Evolutionary conservation across 2,797 vertebrate genomes (phyloP).

Genomic region (Huso huso): DNA sequence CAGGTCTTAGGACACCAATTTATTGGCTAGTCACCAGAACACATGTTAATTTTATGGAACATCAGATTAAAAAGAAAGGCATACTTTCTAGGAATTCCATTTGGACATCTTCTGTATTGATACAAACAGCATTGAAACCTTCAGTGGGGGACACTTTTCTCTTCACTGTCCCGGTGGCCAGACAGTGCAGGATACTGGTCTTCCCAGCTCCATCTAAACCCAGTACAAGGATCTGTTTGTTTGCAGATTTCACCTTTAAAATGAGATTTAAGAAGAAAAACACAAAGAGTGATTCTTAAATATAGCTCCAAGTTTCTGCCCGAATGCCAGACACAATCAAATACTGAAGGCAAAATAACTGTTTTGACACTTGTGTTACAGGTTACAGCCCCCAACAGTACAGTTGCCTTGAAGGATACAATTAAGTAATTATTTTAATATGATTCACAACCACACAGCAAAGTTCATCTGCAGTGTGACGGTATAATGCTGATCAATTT

Average conservation of each 20-base stretch:
- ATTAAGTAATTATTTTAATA: no score
- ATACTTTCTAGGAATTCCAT: constrained; percentile 91
- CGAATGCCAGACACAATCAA: not conserved
- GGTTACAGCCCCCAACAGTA: no score
- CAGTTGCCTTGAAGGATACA: no score
- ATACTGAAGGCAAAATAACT: not conserved
- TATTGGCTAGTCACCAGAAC: no score
- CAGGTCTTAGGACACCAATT: not conserved
- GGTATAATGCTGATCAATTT: no score
- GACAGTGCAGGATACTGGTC: constrained; percentile 73
- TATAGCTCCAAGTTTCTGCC: not conserved
- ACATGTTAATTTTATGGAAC: not conserved
- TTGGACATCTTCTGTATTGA: constrained; percentile 64
- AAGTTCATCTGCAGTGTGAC: no score
- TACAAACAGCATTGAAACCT: constrained; percentile 75
- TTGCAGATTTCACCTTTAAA: constrained; percentile 34
- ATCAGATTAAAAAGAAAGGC: constrained; percentile 18
- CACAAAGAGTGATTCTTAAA: not conserved
- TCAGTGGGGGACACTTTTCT: constrained; percentile 66
- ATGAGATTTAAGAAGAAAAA: not conserved
- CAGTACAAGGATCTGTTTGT: constrained; percentile 81
- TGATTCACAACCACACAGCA: no score
- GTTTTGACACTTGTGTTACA: no score
- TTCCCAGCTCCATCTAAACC: constrained; percentile 90
- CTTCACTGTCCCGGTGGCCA: constrained; percentile 63